Percentiles rank a stretch among this genome's conserved stretches.
These are phyloP conservation scores for Spisula subtruncata DNA, from an alignment of 2,888 invertebrate species.

Conservation along the genomic window DNA sequence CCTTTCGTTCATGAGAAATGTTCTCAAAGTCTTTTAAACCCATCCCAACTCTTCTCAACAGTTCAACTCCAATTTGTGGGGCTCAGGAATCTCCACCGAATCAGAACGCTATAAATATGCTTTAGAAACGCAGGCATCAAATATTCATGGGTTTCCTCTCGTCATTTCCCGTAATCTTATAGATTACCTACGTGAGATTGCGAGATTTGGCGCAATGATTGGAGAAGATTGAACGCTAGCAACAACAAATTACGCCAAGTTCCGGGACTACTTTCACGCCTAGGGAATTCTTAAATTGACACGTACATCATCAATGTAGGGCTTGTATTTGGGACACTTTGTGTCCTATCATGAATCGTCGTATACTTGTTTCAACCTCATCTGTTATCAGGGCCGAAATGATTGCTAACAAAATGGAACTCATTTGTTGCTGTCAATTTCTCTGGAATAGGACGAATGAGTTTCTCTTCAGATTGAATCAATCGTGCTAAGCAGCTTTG, in stretches of 20 bases:
- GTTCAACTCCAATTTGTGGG: background rate
- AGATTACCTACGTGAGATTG: constrained; percentile 50
- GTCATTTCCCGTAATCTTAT: constrained; percentile 39
- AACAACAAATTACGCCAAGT: constrained; percentile 44
- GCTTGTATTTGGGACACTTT: constrained; percentile 13
- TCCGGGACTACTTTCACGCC: constrained; percentile 35
- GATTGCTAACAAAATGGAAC: constrained; percentile 21
- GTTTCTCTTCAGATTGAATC: background rate
- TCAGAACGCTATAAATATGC: constrained; percentile 40
- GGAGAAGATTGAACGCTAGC: constrained; percentile 43
- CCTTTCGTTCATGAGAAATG: constrained; percentile 22
- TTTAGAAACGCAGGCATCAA: constrained; percentile 23
- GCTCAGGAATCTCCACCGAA: constrained; percentile 5
- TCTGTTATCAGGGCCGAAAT: background rate
- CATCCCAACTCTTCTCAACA: constrained; percentile 20
- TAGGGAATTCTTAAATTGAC: constrained; percentile 42
- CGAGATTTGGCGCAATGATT: constrained; percentile 56
- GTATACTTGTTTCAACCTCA: background rate
- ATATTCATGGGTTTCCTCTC: constrained; percentile 34
- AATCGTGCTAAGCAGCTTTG: background rate
- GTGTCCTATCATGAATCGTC: background rate
- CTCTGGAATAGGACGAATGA: background rate
- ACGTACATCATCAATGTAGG: constrained; percentile 26
- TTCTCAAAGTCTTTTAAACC: background rate
- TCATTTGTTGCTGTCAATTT: constrained; percentile 4